A percentile compares a stretch with the other conserved stretches of the same genome.
Conservation (phyloP, 2,113 vertebrate genomes). For the Condylura cristata region DNA sequence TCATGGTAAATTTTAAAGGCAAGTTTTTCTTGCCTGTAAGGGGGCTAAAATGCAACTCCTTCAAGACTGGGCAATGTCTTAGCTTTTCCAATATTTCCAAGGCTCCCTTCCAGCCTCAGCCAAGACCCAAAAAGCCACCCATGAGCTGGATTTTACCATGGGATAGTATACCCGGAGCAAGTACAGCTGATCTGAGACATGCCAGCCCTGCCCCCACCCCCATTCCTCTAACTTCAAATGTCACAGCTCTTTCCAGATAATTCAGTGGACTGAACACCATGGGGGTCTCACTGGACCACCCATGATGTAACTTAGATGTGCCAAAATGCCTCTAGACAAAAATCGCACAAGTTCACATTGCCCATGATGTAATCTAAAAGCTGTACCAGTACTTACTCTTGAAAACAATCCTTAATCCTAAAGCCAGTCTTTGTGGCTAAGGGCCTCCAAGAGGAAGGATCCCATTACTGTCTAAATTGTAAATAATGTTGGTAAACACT, state of each 20-base stretch:
- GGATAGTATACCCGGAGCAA: neutral
- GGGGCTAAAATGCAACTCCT: neutral
- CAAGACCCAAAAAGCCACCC: neutral
- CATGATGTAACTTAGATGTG: neutral
- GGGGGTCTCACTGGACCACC: neutral
- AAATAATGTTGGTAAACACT: slow-evolving; percentile 29
- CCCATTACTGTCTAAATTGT: neutral
- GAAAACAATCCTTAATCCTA: neutral
- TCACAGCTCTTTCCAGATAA: neutral
- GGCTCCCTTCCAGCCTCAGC: neutral
- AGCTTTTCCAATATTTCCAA: neutral
- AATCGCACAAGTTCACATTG: neutral
- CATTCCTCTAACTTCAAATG: neutral
- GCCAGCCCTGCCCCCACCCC: too few species aligned
- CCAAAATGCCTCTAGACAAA: neutral
- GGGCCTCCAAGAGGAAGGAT: neutral
- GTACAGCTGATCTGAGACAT: neutral
- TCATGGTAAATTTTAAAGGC: neutral
- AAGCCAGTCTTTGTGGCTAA: neutral
- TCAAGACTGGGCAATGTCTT: neutral
- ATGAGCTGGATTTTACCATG: neutral
- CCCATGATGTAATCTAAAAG: neutral
- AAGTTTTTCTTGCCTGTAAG: neutral
- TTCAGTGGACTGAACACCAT: neutral
- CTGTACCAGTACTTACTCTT: fast-evolving